These are phyloP conservation scores for Brachypalpus laphriformis DNA, from an alignment of 2,888 invertebrate genomes.

Conservation along the genomic window DNA sequence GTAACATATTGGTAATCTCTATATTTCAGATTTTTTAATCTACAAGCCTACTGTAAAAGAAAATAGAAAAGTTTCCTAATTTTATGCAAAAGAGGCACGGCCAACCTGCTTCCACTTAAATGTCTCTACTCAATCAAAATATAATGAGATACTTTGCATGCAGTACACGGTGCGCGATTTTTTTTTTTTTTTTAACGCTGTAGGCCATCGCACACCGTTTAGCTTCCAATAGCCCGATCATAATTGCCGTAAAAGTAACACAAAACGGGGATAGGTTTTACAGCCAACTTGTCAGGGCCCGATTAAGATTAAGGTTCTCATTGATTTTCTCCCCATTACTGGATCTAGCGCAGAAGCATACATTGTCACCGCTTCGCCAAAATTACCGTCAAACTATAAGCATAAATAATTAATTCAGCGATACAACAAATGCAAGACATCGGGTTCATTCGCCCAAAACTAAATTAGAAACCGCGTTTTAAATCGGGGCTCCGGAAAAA, in stretches of 20 bases:
- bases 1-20: too few relatives aligned
- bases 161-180: slow-evolving; percentile 21
- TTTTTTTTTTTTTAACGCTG: too few relatives aligned
- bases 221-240: slow-evolving; percentile 30
- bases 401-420: slow-evolving; percentile 61
- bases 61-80: background rate
- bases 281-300: slow-evolving; percentile 60
- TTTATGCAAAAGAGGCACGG: background rate
- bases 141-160: background rate
- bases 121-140: background rate
- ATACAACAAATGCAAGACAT: slow-evolving; percentile 6
- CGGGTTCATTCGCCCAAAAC: slow-evolving; percentile 59
- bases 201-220: slow-evolving; percentile 48
- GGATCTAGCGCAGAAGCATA: slow-evolving; percentile 51
- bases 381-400: slow-evolving; percentile 29
- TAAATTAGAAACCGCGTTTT: slow-evolving; percentile 59
- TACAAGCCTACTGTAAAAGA: background rate
- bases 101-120: background rate
- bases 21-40: too few relatives aligned
- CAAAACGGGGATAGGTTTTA: background rate
- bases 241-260: slow-evolving; percentile 52
- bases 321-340: slow-evolving; percentile 64
- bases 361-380: slow-evolving; percentile 45
- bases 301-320: slow-evolving; percentile 63
- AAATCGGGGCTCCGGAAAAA: background rate